A percentile compares a stretch with the other conserved stretches of the same genome.
These are phyloP conservation scores for Mormyrops attenuatus DNA, from an alignment of 2,797 vertebrate genomes.

Conservation along the genomic window DNA sequence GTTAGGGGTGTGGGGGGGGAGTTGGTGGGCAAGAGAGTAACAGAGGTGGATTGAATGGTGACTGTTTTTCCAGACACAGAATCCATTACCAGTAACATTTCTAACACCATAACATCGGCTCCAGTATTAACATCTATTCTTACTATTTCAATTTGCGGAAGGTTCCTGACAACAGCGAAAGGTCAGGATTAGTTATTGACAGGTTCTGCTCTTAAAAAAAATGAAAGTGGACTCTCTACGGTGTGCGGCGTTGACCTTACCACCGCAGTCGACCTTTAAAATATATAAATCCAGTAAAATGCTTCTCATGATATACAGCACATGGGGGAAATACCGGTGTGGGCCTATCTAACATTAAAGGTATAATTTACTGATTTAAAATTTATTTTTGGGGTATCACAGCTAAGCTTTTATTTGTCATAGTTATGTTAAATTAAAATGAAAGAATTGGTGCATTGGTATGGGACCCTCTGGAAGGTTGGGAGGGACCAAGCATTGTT, in stretches of 20 bases:
- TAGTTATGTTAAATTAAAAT: not conserved
- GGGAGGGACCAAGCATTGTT: not conserved
- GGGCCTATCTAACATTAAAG: not conserved
- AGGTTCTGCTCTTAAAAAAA: constrained; percentile 5
- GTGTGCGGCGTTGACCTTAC: constrained; percentile 3
- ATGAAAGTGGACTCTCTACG: not conserved
- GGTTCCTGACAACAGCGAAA: not conserved
- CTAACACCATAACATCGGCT: not conserved
- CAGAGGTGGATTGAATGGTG: not conserved
- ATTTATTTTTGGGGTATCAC: not conserved
- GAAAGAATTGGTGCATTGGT: not conserved
- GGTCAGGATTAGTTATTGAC: constrained; percentile 21
- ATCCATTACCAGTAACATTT: constrained; percentile 8
- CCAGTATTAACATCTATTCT: constrained; percentile 18
- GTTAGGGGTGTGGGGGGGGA: not conserved
- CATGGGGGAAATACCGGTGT: not conserved
- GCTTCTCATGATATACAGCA: not conserved
- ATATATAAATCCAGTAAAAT: constrained; percentile 13
- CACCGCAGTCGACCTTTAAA: constrained; percentile 12
- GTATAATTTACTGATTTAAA: not conserved
- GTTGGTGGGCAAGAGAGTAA: not conserved
- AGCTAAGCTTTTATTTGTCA: not conserved
- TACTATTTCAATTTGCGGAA: constrained; percentile 18
- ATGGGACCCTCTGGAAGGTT: not conserved
- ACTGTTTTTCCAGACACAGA: not conserved